Evolutionary conservation across 2,888 invertebrate genomes (phyloP), one percentile per base, ranked within the genome.

Genomic region (Timandra comae): DNA sequence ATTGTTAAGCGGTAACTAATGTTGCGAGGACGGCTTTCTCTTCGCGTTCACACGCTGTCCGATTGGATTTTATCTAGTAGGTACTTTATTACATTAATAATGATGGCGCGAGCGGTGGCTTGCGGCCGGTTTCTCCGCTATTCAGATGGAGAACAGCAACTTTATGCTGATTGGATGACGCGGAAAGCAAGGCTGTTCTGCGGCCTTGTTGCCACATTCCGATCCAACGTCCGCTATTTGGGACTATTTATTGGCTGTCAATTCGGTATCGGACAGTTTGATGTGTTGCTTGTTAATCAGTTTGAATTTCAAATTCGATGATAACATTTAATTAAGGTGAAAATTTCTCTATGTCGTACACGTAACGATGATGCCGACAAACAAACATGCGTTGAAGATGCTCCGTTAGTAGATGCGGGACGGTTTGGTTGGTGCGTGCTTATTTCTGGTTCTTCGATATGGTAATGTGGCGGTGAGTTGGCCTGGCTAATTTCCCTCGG

Each of bases 21-120:
- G 77, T 76, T 76, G 77, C 81, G 71, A 79, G 79, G 67, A 61
- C 72, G 59, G 75, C 84, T 85, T 84, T 84, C 84, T 75, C 82
- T 59, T 49, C 37, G 47, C 72, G 79, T 85, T 85, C 84, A 77
- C 84, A 85, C 84, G 84, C 84, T 82, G 84, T 84, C 84, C 56
- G 65, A 61, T 52, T 66, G 68, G 69, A 72, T 71, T 80, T 77
- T 81, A 82, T 81, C 81, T 76, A 72, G 75, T 75, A 24, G 24
- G 24, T 24, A 78, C 64, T 81, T 84, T 82, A 84, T 81, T 71
- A 73, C 73, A 65, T 72, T 81, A 80, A 78, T 81, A 79, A 76
- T 68, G 69, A 71, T 68, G 71, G 78, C 73, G 76, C 47, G 47
- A 42, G 79, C 77, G 66, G 72, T 71, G 63, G 77, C 71, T 69